Conservation (phyloP, 2,888 invertebrate genomes). For the Gibbula magus region DNA sequence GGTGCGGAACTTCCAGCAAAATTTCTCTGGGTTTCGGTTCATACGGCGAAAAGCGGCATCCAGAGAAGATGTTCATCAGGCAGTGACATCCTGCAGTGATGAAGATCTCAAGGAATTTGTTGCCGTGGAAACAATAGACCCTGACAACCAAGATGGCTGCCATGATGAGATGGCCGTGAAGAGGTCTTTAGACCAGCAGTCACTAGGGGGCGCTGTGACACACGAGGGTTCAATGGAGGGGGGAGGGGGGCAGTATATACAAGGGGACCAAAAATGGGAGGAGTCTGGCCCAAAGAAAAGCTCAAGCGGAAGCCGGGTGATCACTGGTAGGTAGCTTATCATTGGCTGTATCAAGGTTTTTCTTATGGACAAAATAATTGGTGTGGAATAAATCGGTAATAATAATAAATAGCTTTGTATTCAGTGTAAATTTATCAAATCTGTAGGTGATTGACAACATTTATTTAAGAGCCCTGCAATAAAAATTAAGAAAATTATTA, state of each 20-base stretch:
- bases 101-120: neutral
- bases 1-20: constrained; percentile 20
- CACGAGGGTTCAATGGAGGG: neutral
- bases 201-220: neutral
- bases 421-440: too few relatives aligned
- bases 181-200: neutral
- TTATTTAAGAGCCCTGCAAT: too few relatives aligned
- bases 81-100: neutral
- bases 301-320: neutral
- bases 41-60: neutral
- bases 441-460: too few relatives aligned
- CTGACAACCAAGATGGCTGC: neutral
- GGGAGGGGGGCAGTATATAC: neutral
- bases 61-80: neutral
- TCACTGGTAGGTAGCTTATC: neutral
- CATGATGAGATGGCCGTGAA: neutral
- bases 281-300: neutral
- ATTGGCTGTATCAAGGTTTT: neutral
- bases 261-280: neutral
- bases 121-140: neutral
- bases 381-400: too few relatives aligned
- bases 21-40: constrained; percentile 11
- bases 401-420: too few relatives aligned
- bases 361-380: too few relatives aligned
- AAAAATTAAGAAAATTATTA: too few relatives aligned